These are phyloP conservation scores for Aurelia sp. DNA, from an alignment of 30 jellyfish, hydroid and myxozoan genomes.

Conservation along the genomic window DNA sequence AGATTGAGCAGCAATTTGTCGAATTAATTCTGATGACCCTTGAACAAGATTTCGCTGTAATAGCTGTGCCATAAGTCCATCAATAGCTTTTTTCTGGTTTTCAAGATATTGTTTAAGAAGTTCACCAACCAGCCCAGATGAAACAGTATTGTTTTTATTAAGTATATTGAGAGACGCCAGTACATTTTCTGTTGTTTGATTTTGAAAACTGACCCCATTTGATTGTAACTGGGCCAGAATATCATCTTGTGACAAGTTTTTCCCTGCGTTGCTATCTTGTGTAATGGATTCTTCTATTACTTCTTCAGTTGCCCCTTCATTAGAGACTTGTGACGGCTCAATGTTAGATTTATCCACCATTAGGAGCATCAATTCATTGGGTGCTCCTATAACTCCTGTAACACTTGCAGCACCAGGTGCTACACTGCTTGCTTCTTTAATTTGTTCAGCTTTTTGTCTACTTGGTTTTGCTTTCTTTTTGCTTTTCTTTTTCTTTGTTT, in stretches of 20 bases:
- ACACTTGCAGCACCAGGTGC: too few species aligned
- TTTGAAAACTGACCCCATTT: background rate
- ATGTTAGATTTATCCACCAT: background rate
- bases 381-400: too few species aligned
- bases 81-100: slow-evolving; percentile 9
- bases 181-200: background rate
- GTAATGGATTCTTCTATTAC: too few species aligned
- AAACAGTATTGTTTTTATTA: background rate
- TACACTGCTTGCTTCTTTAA: background rate
- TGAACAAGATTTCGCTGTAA: background rate
- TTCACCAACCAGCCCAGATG: background rate
- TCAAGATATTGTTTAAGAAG: slow-evolving; percentile 26
- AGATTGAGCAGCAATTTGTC: background rate
- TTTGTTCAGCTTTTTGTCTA: too few species aligned
- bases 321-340: too few species aligned
- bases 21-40: background rate
- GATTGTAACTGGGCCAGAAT: slow-evolving; percentile 5
- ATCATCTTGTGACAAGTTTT: background rate
- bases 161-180: background rate
- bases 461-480: background rate
- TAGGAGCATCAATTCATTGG: too few species aligned
- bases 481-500: background rate
- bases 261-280: too few species aligned
- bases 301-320: too few species aligned
- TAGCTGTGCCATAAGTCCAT: slow-evolving; percentile 8